These are phyloP conservation scores for Thalassaphorura encarpata DNA, from an alignment of 1,140 invertebrate genomes.

Conservation along the genomic window DNA sequence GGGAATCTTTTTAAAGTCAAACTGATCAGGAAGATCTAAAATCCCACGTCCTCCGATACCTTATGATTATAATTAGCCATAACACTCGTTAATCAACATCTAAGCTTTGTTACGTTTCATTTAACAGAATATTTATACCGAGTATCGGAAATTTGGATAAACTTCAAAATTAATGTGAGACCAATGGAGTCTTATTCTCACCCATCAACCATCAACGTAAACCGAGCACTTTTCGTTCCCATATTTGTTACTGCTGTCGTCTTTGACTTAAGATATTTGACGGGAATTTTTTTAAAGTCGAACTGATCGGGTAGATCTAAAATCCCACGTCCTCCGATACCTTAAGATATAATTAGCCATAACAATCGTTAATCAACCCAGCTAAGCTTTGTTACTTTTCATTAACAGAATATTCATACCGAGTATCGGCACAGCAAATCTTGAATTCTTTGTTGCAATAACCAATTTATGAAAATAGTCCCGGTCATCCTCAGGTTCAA, in stretches of 20 bases:
- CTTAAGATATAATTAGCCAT: conserved; percentile 30
- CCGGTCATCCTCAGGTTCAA: conserved; percentile 11
- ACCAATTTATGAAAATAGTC: conserved; percentile 22
- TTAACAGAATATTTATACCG: background rate
- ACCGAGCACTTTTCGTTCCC: conserved; percentile 36
- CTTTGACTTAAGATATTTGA: conserved; percentile 38
- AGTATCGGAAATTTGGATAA: too few species aligned
- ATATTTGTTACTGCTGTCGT: conserved; percentile 39
- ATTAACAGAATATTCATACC: conserved; percentile 1
- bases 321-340: conserved; percentile 39
- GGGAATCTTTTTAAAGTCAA: background rate
- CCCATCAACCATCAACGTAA: conserved; percentile 34
- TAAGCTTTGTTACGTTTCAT: background rate
- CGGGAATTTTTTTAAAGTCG: conserved; percentile 36
- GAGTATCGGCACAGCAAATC: conserved; percentile 20
- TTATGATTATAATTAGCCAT: conserved; percentile 20
- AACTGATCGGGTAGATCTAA: conserved; percentile 43
- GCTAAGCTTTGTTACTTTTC: background rate
- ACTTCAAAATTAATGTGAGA: too few species aligned
- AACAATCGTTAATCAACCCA: background rate
- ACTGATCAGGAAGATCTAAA: conserved; percentile 41
- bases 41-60: conserved; percentile 40
- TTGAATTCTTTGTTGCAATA: conserved; percentile 4
- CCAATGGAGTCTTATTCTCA: too few species aligned
- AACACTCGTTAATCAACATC: background rate